phyloP scores from a whole-genome alignment of 2,888 invertebrate genomes.

The Dicycla oo region DNA sequence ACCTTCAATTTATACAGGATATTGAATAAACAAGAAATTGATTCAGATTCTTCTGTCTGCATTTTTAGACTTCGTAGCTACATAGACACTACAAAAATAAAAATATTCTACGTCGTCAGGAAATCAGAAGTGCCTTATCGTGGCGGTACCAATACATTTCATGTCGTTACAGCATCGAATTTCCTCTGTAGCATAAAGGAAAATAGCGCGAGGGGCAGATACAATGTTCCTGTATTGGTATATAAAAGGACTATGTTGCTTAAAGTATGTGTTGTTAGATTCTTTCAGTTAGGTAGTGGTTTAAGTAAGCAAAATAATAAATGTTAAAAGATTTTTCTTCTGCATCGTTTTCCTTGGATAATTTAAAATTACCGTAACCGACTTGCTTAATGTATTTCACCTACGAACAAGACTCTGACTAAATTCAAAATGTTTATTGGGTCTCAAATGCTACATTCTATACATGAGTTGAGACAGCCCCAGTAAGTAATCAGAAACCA shows the following conservation, averaged over 20 bases:
- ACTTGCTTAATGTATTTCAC: not conserved
- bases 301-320: no score
- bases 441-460: no score
- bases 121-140: slow-evolving; percentile 57
- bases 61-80: slow-evolving; percentile 3
- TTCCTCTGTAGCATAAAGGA: slow-evolving; percentile 50
- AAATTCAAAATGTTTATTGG: no score
- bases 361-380: not conserved
- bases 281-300: not conserved
- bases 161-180: slow-evolving; percentile 56
- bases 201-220: slow-evolving; percentile 41
- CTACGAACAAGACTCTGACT: no score
- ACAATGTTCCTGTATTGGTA: slow-evolving; percentile 36
- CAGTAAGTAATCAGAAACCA: no score
- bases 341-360: not conserved
- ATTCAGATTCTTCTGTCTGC: not conserved
- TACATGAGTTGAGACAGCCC: no score
- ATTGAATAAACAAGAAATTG: not conserved
- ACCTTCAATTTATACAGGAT: not conserved
- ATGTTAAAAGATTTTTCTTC: not conserved
- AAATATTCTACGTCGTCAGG: slow-evolving; percentile 40
- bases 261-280: slow-evolving; percentile 15
- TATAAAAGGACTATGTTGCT: slow-evolving; percentile 18
- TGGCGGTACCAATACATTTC: slow-evolving; percentile 54
- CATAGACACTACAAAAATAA: slow-evolving; percentile 3